Conservation (phyloP, 92 coral and sea anemone species). For the Zoanthus sociatus region DNA sequence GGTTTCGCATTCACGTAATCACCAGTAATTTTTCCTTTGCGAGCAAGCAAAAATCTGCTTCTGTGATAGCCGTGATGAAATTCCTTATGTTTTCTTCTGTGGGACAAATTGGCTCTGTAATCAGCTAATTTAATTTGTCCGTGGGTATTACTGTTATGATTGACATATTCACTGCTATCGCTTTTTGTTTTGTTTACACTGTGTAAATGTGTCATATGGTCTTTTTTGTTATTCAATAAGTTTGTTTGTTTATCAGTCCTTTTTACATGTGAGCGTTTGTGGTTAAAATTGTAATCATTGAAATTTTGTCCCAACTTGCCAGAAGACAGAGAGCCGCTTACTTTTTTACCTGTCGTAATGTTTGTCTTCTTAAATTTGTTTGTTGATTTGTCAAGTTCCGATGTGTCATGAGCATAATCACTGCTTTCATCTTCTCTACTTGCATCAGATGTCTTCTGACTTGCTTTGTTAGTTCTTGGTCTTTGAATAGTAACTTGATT, state of each 20-base stretch:
- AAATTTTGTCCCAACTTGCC: slow-evolving; percentile 1
- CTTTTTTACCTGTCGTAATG: neutral
- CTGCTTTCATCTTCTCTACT: neutral
- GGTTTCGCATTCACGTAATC: neutral
- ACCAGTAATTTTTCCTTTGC: neutral
- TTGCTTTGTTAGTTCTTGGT: neutral
- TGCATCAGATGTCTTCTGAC: neutral
- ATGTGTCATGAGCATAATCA: neutral
- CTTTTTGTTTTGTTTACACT: neutral
- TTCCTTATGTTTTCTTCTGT: neutral
- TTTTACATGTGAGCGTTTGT: neutral
- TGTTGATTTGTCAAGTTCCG: neutral
- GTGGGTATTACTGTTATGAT: neutral
- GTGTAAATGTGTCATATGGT: neutral
- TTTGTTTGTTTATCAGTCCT: neutral
- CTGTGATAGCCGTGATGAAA: neutral
- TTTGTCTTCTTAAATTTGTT: neutral
- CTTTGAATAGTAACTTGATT: neutral
- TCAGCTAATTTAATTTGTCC: neutral
- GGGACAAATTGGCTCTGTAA: neutral
- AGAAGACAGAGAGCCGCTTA: neutral
- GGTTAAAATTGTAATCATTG: neutral
- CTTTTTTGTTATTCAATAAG: neutral
- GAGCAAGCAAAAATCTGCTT: neutral
- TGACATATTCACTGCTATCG: neutral